phyloP scores from a whole-genome alignment of 2,888 invertebrate genomes.

The Phortica magna region DNA sequence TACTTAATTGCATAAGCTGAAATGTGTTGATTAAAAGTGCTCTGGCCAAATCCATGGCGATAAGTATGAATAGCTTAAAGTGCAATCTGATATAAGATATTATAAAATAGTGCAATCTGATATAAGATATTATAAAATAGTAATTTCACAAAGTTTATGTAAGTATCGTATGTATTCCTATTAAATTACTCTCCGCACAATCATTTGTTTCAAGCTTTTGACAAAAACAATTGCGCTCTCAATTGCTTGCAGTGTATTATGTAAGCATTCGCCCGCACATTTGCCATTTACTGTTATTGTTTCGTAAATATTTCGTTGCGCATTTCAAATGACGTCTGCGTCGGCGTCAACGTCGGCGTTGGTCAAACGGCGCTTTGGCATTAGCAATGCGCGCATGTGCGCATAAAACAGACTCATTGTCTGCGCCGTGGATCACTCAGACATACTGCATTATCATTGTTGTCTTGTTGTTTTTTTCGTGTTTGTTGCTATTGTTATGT shows the following conservation, averaged over 20 bases:
- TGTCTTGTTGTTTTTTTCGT: not conserved
- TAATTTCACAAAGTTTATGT: too few relatives aligned
- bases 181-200: too few relatives aligned
- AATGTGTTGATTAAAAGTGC: too few relatives aligned
- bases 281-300: not conserved
- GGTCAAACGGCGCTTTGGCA: not conserved
- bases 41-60: too few relatives aligned
- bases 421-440: slow-evolving; percentile 38
- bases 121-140: too few relatives aligned
- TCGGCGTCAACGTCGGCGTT: not conserved
- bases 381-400: slow-evolving; percentile 8
- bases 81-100: too few relatives aligned
- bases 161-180: too few relatives aligned
- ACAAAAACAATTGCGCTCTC: too few relatives aligned
- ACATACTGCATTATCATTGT: slow-evolving; percentile 8
- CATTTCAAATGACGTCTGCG: not conserved
- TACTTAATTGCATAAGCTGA: too few relatives aligned
- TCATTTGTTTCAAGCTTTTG: too few relatives aligned
- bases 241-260: not conserved
- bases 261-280: not conserved
- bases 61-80: too few relatives aligned
- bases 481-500: slow-evolving; percentile 41
- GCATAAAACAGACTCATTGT: slow-evolving; percentile 52
- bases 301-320: slow-evolving; percentile 7
- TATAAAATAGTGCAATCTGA: too few relatives aligned